Evolutionary conservation across 1,140 invertebrate species (phyloP), one percentile per base, ranked within the genome.

Genomic region (Atta colombica): DNA sequence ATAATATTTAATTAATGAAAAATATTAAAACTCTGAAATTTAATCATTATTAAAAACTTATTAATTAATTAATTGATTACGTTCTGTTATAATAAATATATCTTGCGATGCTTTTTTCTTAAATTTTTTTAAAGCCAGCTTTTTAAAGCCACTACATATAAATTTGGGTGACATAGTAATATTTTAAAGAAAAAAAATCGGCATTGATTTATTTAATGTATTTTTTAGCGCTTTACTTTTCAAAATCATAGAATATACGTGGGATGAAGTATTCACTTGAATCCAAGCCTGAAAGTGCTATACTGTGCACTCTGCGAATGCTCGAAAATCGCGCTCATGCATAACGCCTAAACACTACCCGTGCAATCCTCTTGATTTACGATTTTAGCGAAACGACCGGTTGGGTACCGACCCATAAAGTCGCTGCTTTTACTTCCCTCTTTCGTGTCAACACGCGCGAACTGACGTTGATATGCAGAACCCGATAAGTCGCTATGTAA

Each of bases 401-500:
- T 87, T 87, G 45, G 71, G 71, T 68, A 63, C 49, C 87, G 21
- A 55, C 69, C 61, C 86, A 86, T 86, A 89, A 92, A 87, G 66
- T 66, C 78, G 60, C 78, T 28, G 85, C 85, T 93, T 93, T 93
- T 93, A 94, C 93, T 93, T 88, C 77, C 90, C 91, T 90, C 89
- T 91, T 90, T 93, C 93, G 92, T 93, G 93, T 94, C 93, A 93
- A 91, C 92, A 91, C 90, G 90, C 88, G 80, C 88, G 61, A 72
- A 72, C 49, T 69, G 68, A 66, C 78, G 82, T 91, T 90, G 93
- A 94, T 93, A 93, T 91, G 91, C 91, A 82, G 75, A 69, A 10
- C 71, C 88, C 77, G 93, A 94, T 94, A 94, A 93, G 90, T 93
- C 89, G 69, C 74, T 49, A 31, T 88, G 81, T 60, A 89, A 80